Evolutionary conservation across 2,797 vertebrate genomes (phyloP).

Genomic region (Halcyon chelicuti): DNA sequence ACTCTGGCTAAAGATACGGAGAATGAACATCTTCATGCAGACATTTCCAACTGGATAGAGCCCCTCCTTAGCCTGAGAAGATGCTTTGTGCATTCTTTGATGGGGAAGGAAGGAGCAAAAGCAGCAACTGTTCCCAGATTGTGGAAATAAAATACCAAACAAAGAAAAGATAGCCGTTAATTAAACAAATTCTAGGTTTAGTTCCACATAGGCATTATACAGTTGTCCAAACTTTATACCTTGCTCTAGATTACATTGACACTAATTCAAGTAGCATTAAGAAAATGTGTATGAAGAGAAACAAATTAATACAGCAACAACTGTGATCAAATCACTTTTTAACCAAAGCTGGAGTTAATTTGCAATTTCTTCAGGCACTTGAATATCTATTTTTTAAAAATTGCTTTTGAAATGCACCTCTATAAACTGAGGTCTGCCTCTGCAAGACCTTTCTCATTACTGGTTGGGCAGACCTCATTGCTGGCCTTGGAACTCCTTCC

Average conservation of each 20-base stretch:
- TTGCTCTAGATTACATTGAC: not conserved
- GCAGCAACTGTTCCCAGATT: not conserved
- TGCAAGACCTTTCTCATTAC: not conserved
- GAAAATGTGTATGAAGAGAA: not conserved
- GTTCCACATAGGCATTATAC: not conserved
- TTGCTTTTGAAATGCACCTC: not conserved
- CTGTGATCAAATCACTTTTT: not conserved
- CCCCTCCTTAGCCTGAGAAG: not conserved
- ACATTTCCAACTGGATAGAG: not conserved
- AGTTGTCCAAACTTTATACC: not conserved
- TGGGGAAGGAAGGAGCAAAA: not conserved
- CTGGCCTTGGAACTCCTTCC: not conserved
- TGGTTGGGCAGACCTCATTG: not conserved
- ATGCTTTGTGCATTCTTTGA: not conserved
- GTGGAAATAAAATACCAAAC: not conserved
- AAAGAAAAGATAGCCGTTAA: not conserved
- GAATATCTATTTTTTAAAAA: not conserved
- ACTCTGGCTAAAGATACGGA: not conserved
- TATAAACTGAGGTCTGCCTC: not conserved
- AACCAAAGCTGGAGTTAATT: not conserved
- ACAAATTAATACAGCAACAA: not conserved
- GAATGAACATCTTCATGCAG: constrained; percentile 3
- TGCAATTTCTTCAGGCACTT: not conserved
- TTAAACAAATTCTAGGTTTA: not conserved
- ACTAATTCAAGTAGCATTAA: not conserved